Evolutionary conservation across 2,797 vertebrate species (phyloP), one percentile per base, ranked within the genome.

Genomic region (Acipenser ruthenus): DNA sequence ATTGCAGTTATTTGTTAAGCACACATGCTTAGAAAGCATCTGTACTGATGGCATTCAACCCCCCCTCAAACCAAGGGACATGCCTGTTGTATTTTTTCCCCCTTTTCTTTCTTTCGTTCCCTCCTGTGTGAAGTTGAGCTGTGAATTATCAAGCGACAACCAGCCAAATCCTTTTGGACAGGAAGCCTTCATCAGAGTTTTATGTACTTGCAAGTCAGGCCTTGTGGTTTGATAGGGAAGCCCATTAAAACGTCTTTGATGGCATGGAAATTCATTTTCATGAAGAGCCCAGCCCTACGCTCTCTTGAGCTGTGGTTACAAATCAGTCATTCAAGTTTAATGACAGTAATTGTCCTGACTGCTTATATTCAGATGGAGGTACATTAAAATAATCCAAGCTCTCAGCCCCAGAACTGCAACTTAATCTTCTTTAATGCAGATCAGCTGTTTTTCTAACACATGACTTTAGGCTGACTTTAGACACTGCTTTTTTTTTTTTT

Each of bases 1-100:
- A 95, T 94, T 93, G 92, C 87, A 75, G 81, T 94, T 95, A 93
- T 97, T 97, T 95, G 93, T 95, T 95, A 93, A 96, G 94, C 91
- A 88, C 90, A 88, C 90, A 81, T 79, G 80, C 86, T 88, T 79
- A 81, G 80, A 82, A 82, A 89, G 84, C 89, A 88, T 90, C 87
- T 89, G 86, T 83, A 89, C 82, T 61, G 69, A 71, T 71, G 48
- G 66, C 59, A 47, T 65, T 62, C 63, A 67, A 53, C 58, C 64
- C 61, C 73, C 58, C 64, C 61, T 73, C 83, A 78, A 82, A 85
- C 87, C 82, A 81, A 85, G 80, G 85, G 81, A 78, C 81, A 82
- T 79, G 82, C 83, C 79, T 85, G 85, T 87, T 69, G 83, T 83
- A 77, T 85, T 73, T 74, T 60, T 74, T 79, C 73, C 74, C 66